A percentile compares a stretch with the other conserved stretches of the same genome.
Evolutionary conservation across 2,888 invertebrate species (phyloP).

Genomic region (Sphecodes monilicornis): DNA sequence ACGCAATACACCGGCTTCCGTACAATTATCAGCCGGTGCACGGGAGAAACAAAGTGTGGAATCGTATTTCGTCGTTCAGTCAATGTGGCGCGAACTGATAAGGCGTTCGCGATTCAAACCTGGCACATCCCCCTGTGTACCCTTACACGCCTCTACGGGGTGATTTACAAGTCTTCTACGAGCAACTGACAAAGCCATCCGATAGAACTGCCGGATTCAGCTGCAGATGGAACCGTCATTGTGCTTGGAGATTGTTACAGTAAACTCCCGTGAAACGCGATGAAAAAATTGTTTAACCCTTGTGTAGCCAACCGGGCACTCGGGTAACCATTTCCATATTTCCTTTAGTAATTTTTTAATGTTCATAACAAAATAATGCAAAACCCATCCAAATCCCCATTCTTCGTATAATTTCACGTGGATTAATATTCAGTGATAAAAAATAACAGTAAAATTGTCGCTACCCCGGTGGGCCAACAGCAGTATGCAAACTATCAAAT

Average conservation of each 20-base stretch:
- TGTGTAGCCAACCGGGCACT: no score
- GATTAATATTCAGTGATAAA: no score
- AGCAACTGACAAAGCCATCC: background rate
- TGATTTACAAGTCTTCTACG: slow-evolving; percentile 39
- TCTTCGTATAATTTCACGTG: no score
- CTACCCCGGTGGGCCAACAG: no score
- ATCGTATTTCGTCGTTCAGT: slow-evolving; percentile 81
- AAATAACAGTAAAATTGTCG: no score
- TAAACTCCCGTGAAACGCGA: fast-evolving
- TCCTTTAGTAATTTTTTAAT: no score
- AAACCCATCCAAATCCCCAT: no score
- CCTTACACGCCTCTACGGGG: slow-evolving; percentile 48
- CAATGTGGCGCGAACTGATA: slow-evolving; percentile 79
- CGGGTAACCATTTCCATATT: no score
- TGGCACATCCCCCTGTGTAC: slow-evolving; percentile 9
- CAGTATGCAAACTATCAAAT: no score
- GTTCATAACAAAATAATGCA: no score
- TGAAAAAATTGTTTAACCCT: background rate
- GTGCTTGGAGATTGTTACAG: background rate
- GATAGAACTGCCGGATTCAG: background rate
- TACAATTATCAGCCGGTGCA: slow-evolving; percentile 77
- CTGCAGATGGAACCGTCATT: background rate
- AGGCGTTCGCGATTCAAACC: slow-evolving; percentile 67
- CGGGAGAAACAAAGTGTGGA: slow-evolving; percentile 78
- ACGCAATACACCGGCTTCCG: slow-evolving; percentile 51